phyloP scores from a whole-genome alignment of 1,140 invertebrate species.

The Nymphalis io region DNA sequence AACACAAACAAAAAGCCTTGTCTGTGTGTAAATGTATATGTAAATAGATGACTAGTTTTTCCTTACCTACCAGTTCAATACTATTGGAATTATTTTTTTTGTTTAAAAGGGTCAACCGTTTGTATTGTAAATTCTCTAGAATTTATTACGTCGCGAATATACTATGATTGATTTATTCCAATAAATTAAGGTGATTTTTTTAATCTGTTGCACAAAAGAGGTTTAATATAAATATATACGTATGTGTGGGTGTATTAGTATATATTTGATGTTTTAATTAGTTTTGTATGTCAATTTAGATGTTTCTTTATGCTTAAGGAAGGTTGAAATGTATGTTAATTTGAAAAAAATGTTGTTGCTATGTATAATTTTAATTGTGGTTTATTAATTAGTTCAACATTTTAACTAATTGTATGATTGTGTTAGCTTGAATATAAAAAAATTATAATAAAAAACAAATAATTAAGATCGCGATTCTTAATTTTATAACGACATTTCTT shows the following conservation, averaged over 20 bases:
- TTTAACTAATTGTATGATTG: not conserved
- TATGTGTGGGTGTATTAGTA: too few relatives aligned
- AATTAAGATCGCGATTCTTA: not conserved
- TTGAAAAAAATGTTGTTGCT: not conserved
- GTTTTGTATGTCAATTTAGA: not conserved
- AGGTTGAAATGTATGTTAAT: not conserved
- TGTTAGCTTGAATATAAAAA: slow-evolving; percentile 6
- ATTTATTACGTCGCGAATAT: not conserved
- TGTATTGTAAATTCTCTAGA: slow-evolving; percentile 15
- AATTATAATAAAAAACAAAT: not conserved
- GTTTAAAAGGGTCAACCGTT: slow-evolving; percentile 22
- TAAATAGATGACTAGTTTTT: slow-evolving; percentile 32
- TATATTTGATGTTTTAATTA: not conserved
- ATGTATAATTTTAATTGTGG: slow-evolving; percentile 1
- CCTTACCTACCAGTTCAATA: slow-evolving; percentile 24
- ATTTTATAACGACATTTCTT: not conserved
- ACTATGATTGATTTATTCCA: too few relatives aligned
- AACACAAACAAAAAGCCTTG: slow-evolving; percentile 37
- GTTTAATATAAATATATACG: not conserved
- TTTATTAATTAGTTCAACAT: slow-evolving; percentile 5
- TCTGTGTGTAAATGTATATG: slow-evolving; percentile 37
- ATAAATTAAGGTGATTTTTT: too few relatives aligned
- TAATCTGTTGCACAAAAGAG: not conserved
- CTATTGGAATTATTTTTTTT: slow-evolving; percentile 16
- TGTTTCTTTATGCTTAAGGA: not conserved